A percentile compares a stretch with the other conserved stretches of the same genome.
These are phyloP conservation scores for Cherax quadricarinatus DNA, from an alignment of 1,140 invertebrate species.

Conservation along the genomic window DNA sequence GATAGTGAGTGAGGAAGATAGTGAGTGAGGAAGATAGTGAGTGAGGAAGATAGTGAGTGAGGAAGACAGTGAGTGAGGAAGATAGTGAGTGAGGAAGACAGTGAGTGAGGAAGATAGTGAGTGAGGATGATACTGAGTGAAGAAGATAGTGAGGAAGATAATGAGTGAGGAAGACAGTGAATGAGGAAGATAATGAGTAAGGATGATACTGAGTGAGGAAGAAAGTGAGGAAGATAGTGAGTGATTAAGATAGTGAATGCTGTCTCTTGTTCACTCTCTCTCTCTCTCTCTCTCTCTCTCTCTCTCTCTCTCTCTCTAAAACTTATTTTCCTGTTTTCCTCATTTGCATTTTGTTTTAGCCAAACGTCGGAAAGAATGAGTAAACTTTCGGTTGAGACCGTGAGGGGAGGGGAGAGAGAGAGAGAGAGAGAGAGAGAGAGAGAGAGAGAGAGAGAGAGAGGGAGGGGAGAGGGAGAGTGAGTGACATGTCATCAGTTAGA, in stretches of 20 bases:
- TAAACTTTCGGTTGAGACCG: slow-evolving; percentile 26
- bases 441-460: background rate
- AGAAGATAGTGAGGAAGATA: background rate
- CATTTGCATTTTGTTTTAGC: slow-evolving; percentile 55
- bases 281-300: too few species aligned
- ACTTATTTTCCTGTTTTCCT: background rate
- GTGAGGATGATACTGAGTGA: background rate
- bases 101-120: background rate
- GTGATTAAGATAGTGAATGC: too few species aligned
- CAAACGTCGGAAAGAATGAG: slow-evolving; percentile 25
- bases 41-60: background rate
- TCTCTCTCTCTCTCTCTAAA: too few species aligned
- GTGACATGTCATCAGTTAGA: slow-evolving; percentile 16
- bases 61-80: background rate
- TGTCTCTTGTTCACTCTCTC: too few species aligned
- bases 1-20: background rate
- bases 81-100: background rate
- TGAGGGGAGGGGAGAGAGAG: background rate
- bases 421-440: background rate
- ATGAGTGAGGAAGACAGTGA: background rate
- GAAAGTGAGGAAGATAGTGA: background rate
- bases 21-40: background rate
- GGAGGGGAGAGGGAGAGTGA: background rate
- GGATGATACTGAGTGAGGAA: background rate
- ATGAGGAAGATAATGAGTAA: background rate